Conservation (phyloP, 2,113 vertebrate genomes). For the Paradoxurus hermaphroditus region DNA sequence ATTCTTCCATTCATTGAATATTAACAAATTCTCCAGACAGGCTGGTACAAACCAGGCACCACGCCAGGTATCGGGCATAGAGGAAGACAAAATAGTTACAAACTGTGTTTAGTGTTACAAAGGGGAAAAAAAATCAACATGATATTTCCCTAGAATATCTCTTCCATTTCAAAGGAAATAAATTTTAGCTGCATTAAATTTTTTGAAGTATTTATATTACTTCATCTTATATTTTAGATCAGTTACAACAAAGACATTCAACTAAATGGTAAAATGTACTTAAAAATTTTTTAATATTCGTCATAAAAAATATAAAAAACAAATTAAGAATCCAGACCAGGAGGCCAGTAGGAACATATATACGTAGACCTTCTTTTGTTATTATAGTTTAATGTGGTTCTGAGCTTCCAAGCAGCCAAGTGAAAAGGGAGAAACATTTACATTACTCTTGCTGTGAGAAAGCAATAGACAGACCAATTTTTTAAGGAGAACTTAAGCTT, state of each 20-base stretch:
- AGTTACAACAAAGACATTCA: slow-evolving; percentile 3
- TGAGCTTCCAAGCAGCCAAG: not conserved
- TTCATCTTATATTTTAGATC: not conserved
- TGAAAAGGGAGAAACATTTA: not conserved
- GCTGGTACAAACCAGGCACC: not conserved
- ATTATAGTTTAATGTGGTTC: not conserved
- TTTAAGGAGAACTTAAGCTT: not conserved
- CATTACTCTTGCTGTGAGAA: not conserved
- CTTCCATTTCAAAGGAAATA: not conserved
- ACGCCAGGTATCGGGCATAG: not conserved
- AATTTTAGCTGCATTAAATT: not conserved
- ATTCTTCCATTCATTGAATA: not conserved
- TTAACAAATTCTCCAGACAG: not conserved
- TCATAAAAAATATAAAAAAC: not conserved
- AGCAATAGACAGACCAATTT: not conserved
- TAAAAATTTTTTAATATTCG: not conserved
- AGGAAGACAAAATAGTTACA: not conserved
- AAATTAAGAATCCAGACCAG: not conserved
- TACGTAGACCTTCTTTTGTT: not conserved
- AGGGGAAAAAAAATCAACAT: not conserved
- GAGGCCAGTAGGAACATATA: not conserved
- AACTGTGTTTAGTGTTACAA: not conserved
- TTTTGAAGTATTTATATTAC: not conserved
- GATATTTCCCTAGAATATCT: not conserved
- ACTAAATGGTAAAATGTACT: not conserved